Conservation (phyloP, 2,888 invertebrate genomes). For the Baronia brevicornis region DNA sequence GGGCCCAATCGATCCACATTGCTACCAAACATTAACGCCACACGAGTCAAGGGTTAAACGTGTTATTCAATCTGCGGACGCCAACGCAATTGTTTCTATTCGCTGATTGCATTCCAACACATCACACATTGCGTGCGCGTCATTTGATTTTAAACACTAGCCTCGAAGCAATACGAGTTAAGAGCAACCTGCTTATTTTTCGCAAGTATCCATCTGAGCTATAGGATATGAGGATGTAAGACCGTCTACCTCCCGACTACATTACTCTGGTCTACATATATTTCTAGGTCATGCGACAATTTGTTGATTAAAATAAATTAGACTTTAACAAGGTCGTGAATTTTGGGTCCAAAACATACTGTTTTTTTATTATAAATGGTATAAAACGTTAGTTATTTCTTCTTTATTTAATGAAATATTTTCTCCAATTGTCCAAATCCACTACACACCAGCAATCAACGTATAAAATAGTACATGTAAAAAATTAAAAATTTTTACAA, state of each 20-base stretch:
- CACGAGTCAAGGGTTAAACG: slow-evolving; percentile 51
- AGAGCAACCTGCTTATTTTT: slow-evolving; percentile 15
- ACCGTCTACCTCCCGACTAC: slow-evolving; percentile 21
- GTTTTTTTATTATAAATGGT: no score
- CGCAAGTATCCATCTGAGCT: slow-evolving; percentile 18
- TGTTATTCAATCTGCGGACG: slow-evolving; percentile 62
- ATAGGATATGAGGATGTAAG: slow-evolving; percentile 24
- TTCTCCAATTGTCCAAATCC: no score
- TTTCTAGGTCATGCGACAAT: slow-evolving; percentile 29
- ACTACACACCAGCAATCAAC: no score
- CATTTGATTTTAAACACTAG: slow-evolving; percentile 32
- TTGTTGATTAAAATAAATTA: slow-evolving; percentile 26
- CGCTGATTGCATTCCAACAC: slow-evolving; percentile 32
- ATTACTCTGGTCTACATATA: slow-evolving; percentile 11
- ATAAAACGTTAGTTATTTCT: no score
- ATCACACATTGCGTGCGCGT: slow-evolving; percentile 17
- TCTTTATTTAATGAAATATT: no score
- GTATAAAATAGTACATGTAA: no score
- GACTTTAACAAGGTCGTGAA: slow-evolving; percentile 10
- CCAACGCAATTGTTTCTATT: slow-evolving; percentile 59
- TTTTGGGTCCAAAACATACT: background rate
- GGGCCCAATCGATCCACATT: no score
- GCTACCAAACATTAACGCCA: slow-evolving; percentile 6
- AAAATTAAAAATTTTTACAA: no score
- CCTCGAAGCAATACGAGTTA: slow-evolving; percentile 24